Evolutionary conservation across 2,888 invertebrate genomes (phyloP), one percentile per base, ranked within the genome.

Genomic region (Drosophila neotestacea): DNA sequence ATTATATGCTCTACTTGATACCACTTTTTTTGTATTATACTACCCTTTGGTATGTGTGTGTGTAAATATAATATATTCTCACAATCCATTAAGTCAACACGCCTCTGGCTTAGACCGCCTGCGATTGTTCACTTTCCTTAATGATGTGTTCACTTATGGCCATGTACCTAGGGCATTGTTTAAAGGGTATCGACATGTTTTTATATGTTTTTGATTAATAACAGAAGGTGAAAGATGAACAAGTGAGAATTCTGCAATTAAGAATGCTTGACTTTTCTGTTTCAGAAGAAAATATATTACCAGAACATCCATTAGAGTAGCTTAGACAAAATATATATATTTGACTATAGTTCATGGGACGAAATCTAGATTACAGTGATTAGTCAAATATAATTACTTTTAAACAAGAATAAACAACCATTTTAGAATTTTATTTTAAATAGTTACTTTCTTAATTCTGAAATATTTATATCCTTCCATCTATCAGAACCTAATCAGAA

Each of bases 1-100:
- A 56, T 56, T 56, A 58, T 58, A 16, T 48, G 13, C 58, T 47
- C 39, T 16, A 39, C 38, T 59, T 59, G 47, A 46, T 44, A 34
- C 13, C 36, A 58, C 28, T 4, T 46, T 54, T 16, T 42, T 44
- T 44, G 22, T 50, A n/a, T 6, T n/a, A 22, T 50, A 0, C 13
- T 51, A 9, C 32, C 10, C 22, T 36, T 22, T 11, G 4, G 27
- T 32, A 10, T 50, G n/a, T 28, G 3, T 42, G 11, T 42, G 6
- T 13, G 6, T 13, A 38, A 46, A 44, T 9, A 32, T 32, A 10
- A 30, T 30, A 39, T 41, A 32, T 55, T n/a, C n/a, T 28, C 11
- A 16, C 36, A 38, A 38, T 34, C 36, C 46, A 55, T 55, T 55
- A 55, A 41, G 41, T 39, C 13, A 34, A 42, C 11, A 48, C 22